Evolutionary conservation across 2,888 invertebrate species (phyloP).

Genomic region (Crepidodera aurea): DNA sequence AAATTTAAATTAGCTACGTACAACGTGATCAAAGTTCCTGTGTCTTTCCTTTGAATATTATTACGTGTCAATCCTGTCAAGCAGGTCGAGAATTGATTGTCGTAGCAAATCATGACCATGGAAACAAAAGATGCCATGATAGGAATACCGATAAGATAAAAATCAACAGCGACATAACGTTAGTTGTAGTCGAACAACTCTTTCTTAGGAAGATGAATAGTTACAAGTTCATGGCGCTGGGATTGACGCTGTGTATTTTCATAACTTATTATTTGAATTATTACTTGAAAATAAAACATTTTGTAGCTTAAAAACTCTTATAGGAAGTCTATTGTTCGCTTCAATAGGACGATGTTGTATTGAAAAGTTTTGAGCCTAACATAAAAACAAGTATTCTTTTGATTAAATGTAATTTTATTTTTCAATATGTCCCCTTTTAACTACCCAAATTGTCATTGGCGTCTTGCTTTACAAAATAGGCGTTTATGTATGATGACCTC

Average conservation of each 20-base stretch:
- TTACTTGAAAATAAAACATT: no score
- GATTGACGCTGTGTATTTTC: neutral
- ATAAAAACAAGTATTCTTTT: no score
- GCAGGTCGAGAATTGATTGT: conserved; percentile 35
- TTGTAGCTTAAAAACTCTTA: no score
- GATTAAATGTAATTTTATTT: no score
- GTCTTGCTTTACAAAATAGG: no score
- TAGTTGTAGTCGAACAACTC: conserved; percentile 33
- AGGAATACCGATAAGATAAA: conserved; percentile 41
- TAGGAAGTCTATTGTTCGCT: no score
- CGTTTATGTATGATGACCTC: no score
- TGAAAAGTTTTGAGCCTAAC: no score
- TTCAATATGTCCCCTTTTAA: no score
- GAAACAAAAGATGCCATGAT: conserved; percentile 41
- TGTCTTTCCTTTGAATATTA: conserved; percentile 27
- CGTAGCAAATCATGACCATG: conserved; percentile 39
- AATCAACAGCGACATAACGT: conserved; percentile 33
- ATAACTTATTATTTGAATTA: neutral
- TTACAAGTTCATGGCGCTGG: neutral
- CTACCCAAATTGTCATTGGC: no score
- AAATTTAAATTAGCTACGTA: conserved; percentile 25
- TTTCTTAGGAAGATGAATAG: conserved; percentile 22
- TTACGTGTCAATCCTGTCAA: conserved; percentile 37
- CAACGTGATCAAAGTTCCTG: conserved; percentile 29
- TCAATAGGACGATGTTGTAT: no score